A percentile compares a stretch with the other conserved stretches of the same genome.
These are phyloP conservation scores for Triplophysa rosa DNA, from an alignment of 2,113 vertebrate genomes.

Conservation along the genomic window DNA sequence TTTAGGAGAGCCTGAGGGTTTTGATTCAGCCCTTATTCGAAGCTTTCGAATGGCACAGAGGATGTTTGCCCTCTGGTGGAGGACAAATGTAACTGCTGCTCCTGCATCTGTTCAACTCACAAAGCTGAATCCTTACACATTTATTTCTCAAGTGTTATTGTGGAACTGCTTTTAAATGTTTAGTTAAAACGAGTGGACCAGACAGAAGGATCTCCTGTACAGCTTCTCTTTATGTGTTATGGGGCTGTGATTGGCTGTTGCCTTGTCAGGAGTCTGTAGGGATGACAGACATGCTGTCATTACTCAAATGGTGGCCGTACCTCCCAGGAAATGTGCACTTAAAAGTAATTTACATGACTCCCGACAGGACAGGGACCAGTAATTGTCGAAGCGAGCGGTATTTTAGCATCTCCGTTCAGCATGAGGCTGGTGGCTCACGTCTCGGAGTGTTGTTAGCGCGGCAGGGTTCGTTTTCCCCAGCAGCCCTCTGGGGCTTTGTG, in stretches of 20 bases:
- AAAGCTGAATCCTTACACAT: not conserved
- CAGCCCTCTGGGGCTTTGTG: constrained; percentile 10
- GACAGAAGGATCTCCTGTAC: not conserved
- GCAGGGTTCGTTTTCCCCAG: constrained; percentile 52
- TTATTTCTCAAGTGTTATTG: constrained; percentile 7
- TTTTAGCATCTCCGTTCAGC: constrained; percentile 62
- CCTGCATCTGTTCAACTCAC: not conserved
- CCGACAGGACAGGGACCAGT: constrained; percentile 73
- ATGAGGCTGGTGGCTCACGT: constrained; percentile 32
- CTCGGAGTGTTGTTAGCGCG: constrained; percentile 62
- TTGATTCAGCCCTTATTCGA: not conserved
- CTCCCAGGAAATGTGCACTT: constrained; percentile 75
- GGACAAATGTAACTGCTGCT: constrained; percentile 7
- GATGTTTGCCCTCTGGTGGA: constrained; percentile 35
- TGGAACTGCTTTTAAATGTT: not conserved
- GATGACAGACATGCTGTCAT: constrained; percentile 66
- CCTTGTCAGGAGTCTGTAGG: constrained; percentile 13
- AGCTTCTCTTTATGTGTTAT: not conserved
- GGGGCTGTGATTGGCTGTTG: constrained; percentile 45
- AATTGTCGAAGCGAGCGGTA: constrained; percentile 72
- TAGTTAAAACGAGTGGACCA: too few relatives aligned
- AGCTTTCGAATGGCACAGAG: constrained; percentile 7
- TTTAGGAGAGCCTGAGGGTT: not conserved
- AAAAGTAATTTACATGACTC: constrained; percentile 80
- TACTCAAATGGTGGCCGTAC: constrained; percentile 65